These are phyloP conservation scores for Oxygymnocypris stewartii DNA, from an alignment of 2,113 vertebrate genomes.

Conservation along the genomic window DNA sequence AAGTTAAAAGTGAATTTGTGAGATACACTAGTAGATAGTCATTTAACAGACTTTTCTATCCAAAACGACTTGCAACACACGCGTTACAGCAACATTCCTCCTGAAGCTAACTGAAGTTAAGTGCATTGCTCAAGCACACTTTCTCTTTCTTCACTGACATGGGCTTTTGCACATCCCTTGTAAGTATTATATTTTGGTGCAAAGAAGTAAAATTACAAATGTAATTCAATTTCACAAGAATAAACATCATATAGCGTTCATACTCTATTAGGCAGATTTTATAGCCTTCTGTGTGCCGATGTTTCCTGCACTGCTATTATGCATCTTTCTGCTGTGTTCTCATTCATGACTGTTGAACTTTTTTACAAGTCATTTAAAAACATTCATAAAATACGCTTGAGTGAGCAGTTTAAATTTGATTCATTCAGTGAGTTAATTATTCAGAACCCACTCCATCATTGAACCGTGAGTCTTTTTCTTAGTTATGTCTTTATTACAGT, in stretches of 20 bases:
- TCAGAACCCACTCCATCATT: neutral
- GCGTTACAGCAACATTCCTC: neutral
- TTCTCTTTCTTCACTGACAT: neutral
- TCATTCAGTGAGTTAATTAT: neutral
- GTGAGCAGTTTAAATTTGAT: neutral
- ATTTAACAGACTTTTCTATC: conserved; percentile 24
- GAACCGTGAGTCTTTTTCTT: neutral
- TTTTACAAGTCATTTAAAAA: neutral
- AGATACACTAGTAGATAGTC: neutral
- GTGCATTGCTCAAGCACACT: conserved; percentile 3
- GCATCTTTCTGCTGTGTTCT: neutral
- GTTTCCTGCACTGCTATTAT: neutral
- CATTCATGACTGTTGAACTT: neutral
- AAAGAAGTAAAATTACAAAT: neutral
- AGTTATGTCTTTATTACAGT: neutral
- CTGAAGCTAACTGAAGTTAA: neutral
- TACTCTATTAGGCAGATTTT: neutral
- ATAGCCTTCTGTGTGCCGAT: neutral
- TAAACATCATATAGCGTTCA: neutral
- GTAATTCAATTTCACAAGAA: neutral
- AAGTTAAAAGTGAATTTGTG: neutral
- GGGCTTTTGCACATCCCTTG: neutral
- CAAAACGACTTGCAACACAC: neutral
- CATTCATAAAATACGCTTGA: neutral
- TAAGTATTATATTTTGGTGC: neutral